These are phyloP conservation scores for Drosophila falleni DNA, from an alignment of 2,888 invertebrate species.

Conservation along the genomic window DNA sequence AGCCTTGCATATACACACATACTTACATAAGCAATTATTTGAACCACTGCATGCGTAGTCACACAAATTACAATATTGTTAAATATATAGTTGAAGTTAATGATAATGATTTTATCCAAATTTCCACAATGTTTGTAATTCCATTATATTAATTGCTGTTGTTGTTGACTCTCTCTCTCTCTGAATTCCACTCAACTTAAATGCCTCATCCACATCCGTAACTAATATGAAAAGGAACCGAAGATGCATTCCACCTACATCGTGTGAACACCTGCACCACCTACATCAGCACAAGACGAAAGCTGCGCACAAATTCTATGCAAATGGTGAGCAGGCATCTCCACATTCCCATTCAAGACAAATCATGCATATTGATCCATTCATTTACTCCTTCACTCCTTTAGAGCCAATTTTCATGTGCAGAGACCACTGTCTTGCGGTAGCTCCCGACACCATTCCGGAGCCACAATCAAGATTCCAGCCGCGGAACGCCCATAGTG, in stretches of 20 bases:
- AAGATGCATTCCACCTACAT: constrained; percentile 87
- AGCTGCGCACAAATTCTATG: constrained; percentile 83
- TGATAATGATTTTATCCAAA: not conserved
- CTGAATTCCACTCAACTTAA: not conserved
- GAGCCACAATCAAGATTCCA: constrained; percentile 24
- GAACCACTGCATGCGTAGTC: constrained; percentile 39
- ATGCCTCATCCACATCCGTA: not conserved
- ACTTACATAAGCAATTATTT: not conserved
- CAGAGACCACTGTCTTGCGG: constrained; percentile 84
- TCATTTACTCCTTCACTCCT: not conserved
- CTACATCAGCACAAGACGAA: constrained; percentile 87
- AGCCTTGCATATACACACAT: not conserved
- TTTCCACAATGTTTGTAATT: constrained; percentile 1
- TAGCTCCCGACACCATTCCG: constrained; percentile 72
- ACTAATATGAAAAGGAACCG: constrained; percentile 78
- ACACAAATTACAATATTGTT: constrained; percentile 1
- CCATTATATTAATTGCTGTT: constrained; percentile 24
- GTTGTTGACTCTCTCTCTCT: constrained; percentile 8
- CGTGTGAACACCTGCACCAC: constrained; percentile 89
- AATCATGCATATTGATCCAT: not conserved
- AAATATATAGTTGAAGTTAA: not conserved
- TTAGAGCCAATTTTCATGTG: constrained; percentile 85
- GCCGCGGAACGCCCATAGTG: constrained; percentile 31
- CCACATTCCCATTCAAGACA: not conserved
- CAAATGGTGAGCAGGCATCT: constrained; percentile 76